phyloP scores from a whole-genome alignment of 2,888 invertebrate genomes.

The Tiliacea citrago region DNA sequence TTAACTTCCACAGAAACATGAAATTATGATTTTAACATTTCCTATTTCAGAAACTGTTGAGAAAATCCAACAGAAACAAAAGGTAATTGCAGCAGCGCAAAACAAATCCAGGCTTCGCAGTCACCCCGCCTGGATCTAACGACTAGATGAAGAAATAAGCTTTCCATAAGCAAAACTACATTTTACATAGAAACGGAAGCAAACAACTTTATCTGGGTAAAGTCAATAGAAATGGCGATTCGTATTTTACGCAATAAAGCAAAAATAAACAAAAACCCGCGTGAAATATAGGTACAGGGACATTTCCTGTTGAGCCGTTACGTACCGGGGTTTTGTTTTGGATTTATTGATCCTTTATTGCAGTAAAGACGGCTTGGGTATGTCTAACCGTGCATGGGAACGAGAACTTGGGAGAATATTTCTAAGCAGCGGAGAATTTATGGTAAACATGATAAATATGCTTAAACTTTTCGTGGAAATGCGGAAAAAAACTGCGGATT shows the following conservation, averaged over 20 bases:
- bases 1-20: slow-evolving; percentile 47
- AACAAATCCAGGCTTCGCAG: slow-evolving; percentile 73
- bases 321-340: slow-evolving; percentile 61
- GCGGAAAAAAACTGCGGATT: slow-evolving; percentile 20
- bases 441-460: slow-evolving; percentile 48
- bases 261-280: slow-evolving; percentile 66
- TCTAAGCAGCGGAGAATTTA: slow-evolving; percentile 46
- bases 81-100: slow-evolving; percentile 73
- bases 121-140: slow-evolving; percentile 67
- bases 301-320: slow-evolving; percentile 61
- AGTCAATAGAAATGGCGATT: slow-evolving; percentile 60
- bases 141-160: slow-evolving; percentile 75
- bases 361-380: slow-evolving; percentile 57
- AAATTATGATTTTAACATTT: slow-evolving; percentile 62
- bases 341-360: slow-evolving; percentile 67
- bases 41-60: slow-evolving; percentile 62
- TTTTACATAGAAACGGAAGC: slow-evolving; percentile 56
- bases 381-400: slow-evolving; percentile 58
- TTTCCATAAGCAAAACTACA: slow-evolving; percentile 67
- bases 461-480: slow-evolving; percentile 21
- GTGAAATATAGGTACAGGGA: slow-evolving; percentile 62
- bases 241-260: slow-evolving; percentile 66
- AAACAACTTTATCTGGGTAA: slow-evolving; percentile 61
- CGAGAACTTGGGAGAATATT: slow-evolving; percentile 45
- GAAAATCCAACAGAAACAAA: slow-evolving; percentile 72